Percentiles rank a stretch among this genome's conserved stretches.
Conservation (phyloP, 2,888 invertebrate genomes). For the Acronicta alni region DNA sequence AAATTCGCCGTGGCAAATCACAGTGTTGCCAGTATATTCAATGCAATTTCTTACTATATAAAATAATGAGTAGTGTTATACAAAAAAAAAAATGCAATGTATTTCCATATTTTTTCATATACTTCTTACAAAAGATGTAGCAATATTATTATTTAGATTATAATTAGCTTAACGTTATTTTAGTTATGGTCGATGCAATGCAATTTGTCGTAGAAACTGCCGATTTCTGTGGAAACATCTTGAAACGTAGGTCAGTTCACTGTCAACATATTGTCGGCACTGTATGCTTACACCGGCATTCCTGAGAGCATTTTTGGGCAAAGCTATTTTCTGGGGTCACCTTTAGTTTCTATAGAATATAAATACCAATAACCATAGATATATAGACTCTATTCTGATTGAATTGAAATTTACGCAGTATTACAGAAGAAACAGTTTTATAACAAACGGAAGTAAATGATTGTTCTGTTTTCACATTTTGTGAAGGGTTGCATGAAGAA, state of each 20-base stretch:
- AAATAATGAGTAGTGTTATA: constrained; percentile 25
- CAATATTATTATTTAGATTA: constrained; percentile 61
- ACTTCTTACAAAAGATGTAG: constrained; percentile 53
- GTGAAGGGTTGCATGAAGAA: constrained; percentile 11
- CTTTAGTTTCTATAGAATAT: constrained; percentile 57
- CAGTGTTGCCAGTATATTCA: constrained; percentile 29
- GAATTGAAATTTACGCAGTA: constrained; percentile 49
- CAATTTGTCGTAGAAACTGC: constrained; percentile 33
- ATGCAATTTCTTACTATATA: constrained; percentile 28
- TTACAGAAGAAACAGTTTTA: constrained; percentile 26
- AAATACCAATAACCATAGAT: constrained; percentile 41
- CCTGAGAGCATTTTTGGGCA: constrained; percentile 73
- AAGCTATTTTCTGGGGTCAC: constrained; percentile 59
- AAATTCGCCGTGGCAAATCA: constrained; percentile 14
- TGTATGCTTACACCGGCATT: constrained; percentile 70
- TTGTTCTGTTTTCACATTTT: constrained; percentile 10
- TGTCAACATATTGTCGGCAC: constrained; percentile 58
- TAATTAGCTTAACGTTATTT: constrained; percentile 53
- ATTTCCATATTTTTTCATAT: constrained; percentile 42
- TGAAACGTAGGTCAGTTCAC: constrained; percentile 58
- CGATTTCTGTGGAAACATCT: constrained; percentile 13
- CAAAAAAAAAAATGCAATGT: constrained; percentile 33
- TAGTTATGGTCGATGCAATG: constrained; percentile 48
- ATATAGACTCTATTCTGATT: constrained; percentile 67
- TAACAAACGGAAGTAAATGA: constrained; percentile 1